phyloP scores from a whole-genome alignment of 1,140 invertebrate species.

The Zaprionus gabonicus region DNA sequence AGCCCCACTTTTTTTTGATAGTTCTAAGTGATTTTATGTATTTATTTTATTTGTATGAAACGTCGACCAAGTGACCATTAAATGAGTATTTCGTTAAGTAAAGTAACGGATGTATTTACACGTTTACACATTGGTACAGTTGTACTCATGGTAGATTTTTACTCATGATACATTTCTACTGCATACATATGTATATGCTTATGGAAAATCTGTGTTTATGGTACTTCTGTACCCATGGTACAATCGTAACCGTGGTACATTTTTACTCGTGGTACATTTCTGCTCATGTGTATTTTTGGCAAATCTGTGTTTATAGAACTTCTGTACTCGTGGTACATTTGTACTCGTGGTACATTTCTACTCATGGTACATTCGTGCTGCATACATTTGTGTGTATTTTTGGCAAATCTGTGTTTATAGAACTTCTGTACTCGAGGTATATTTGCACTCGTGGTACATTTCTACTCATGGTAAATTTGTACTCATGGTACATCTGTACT shows the following conservation, averaged over 20 bases:
- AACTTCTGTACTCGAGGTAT: too few relatives aligned
- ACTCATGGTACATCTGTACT: too few relatives aligned
- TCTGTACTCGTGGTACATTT: too few relatives aligned
- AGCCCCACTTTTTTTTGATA: slow-evolving; percentile 33
- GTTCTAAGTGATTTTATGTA: slow-evolving; percentile 44
- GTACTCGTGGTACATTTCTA: not conserved
- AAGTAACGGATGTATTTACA: not conserved
- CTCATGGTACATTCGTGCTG: not conserved
- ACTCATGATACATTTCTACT: not conserved
- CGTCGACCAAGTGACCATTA: slow-evolving; percentile 32
- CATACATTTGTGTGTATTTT: not conserved
- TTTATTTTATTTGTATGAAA: slow-evolving; percentile 58
- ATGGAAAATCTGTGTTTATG: not conserved
- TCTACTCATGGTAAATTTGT: too few relatives aligned
- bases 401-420: too few relatives aligned
- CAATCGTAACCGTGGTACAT: not conserved
- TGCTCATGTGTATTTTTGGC: too few relatives aligned
- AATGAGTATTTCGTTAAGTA: slow-evolving; percentile 21
- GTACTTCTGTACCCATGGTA: not conserved
- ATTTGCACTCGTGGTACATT: too few relatives aligned
- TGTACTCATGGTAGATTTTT: not conserved
- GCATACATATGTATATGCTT: too few relatives aligned
- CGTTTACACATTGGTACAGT: not conserved
- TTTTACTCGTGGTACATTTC: not conserved
- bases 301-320: too few relatives aligned